Percentiles rank a stretch among this genome's conserved stretches.
Evolutionary conservation across 2,113 vertebrate species (phyloP).

Genomic region (Melozone crissalis): DNA sequence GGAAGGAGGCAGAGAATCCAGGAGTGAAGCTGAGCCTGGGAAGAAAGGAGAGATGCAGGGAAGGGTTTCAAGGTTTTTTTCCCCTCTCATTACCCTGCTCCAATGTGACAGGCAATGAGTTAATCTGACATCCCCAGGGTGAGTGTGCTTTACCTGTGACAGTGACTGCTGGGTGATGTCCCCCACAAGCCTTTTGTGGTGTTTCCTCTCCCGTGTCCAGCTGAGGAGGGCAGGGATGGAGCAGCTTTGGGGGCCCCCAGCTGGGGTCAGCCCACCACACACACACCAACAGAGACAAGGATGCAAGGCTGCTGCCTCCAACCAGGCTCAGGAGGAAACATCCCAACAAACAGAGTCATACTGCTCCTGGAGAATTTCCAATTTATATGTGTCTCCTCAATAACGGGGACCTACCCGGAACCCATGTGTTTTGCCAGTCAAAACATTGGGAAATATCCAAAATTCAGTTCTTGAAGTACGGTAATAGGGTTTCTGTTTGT

Average conservation of each 20-base stretch:
- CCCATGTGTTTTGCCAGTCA: constrained; percentile 24
- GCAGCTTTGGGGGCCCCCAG: neutral
- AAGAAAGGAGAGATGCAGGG: neutral
- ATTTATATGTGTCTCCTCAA: neutral
- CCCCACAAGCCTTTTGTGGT: neutral
- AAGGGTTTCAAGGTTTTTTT: neutral
- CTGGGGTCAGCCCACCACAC: neutral
- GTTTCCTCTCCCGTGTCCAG: neutral
- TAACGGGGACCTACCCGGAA: neutral
- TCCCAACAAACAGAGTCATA: neutral
- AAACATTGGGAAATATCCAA: constrained; percentile 45
- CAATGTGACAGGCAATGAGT: neutral
- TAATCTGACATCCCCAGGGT: neutral
- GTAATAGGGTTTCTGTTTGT: neutral
- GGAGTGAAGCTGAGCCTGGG: neutral
- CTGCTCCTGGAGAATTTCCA: constrained; percentile 5
- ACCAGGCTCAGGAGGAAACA: neutral
- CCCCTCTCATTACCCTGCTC: neutral
- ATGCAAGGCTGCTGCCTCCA: neutral
- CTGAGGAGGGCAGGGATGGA: neutral
- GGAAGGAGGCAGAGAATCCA: neutral
- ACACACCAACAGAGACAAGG: neutral
- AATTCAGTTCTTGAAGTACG: neutral
- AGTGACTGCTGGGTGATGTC: neutral
- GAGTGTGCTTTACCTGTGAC: neutral